Conservation (phyloP, 2,797 vertebrate genomes). For the Thalassophryne amazonica region DNA sequence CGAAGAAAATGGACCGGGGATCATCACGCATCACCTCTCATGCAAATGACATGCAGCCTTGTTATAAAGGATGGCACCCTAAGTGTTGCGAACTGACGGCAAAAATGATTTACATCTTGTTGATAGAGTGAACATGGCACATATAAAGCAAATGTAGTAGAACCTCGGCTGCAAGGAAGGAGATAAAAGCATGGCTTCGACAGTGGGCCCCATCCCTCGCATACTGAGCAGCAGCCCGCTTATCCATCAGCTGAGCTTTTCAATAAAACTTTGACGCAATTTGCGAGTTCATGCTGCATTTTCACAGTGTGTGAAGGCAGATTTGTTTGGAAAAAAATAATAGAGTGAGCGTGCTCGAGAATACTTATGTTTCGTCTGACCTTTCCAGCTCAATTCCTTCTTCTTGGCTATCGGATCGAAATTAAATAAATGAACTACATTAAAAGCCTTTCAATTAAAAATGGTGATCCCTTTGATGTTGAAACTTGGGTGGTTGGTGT, state of each 20-base stretch:
- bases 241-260: conserved; percentile 48
- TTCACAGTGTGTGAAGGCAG: conserved; percentile 41
- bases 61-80: background rate
- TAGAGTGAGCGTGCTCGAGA: conserved; percentile 26
- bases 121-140: conserved; percentile 38
- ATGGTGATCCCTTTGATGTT: conserved; percentile 59
- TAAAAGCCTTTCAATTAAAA: conserved; percentile 68
- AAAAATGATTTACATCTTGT: conserved; percentile 48
- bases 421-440: conserved; percentile 69
- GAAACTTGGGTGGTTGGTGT: conserved; percentile 46
- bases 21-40: background rate
- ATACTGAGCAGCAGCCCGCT: conserved; percentile 56
- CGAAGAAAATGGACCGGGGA: background rate
- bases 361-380: conserved; percentile 57
- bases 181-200: conserved; percentile 57
- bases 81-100: conserved; percentile 28
- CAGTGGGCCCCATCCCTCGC: conserved; percentile 30
- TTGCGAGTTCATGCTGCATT: conserved; percentile 47
- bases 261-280: conserved; percentile 63
- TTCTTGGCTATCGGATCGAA: conserved; percentile 52
- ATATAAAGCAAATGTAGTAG: conserved; percentile 40
- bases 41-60: conserved; percentile 2
- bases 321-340: conserved; percentile 61
- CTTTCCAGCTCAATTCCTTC: conserved; percentile 62
- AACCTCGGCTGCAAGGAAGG: conserved; percentile 28